A percentile compares a stretch with the other conserved stretches of the same genome.
phyloP scores from a whole-genome alignment of 2,113 vertebrate species.

The Paracanthobrama guichenoti region DNA sequence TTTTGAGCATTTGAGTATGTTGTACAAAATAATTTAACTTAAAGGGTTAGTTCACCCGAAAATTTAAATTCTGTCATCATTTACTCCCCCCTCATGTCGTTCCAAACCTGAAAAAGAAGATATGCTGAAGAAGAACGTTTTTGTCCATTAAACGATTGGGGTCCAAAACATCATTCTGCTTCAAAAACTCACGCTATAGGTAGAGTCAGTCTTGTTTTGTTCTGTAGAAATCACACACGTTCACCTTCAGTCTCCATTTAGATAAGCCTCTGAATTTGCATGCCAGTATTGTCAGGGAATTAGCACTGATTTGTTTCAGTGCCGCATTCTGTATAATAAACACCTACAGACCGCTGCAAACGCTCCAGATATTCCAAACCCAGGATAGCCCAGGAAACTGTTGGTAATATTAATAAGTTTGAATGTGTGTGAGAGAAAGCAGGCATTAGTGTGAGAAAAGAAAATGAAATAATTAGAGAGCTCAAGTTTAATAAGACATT shows the following conservation, averaged over 20 bases:
- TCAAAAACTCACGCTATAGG: background rate
- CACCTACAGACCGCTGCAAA: slow-evolving; percentile 30
- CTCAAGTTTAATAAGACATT: background rate
- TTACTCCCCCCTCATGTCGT: background rate
- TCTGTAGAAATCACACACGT: background rate
- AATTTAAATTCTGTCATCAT: background rate
- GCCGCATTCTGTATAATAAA: slow-evolving; percentile 49
- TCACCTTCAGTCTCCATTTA: background rate
- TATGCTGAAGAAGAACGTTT: background rate
- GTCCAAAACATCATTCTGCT: background rate
- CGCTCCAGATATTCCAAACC: background rate
- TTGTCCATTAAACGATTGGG: background rate
- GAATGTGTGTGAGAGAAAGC: slow-evolving; percentile 28
- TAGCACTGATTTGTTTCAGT: background rate
- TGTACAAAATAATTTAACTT: background rate
- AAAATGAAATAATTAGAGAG: background rate
- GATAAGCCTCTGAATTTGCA: slow-evolving; percentile 19
- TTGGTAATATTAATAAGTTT: slow-evolving; percentile 15
- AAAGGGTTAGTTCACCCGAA: background rate
- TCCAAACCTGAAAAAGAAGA: background rate
- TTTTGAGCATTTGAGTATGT: background rate
- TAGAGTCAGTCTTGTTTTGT: background rate
- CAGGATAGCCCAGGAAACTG: background rate
- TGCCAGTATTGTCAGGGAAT: background rate
- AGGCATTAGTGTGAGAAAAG: background rate